These are phyloP conservation scores for Struthidea cinerea DNA, from an alignment of 2,113 vertebrate genomes.

Conservation along the genomic window DNA sequence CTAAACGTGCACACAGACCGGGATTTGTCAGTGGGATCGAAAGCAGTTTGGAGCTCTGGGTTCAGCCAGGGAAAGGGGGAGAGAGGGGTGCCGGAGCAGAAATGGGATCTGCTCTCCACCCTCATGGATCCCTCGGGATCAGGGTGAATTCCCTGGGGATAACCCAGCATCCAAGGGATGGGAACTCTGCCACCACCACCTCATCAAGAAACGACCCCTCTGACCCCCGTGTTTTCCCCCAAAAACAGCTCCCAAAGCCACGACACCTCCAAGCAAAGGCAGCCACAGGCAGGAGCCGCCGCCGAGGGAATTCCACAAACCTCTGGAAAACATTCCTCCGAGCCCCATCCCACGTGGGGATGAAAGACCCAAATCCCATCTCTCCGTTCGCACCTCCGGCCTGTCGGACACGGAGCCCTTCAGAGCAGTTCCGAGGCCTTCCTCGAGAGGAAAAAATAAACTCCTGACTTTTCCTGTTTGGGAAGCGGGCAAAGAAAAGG, in stretches of 20 bases:
- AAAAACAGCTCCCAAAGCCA: neutral
- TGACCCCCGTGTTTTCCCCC: neutral
- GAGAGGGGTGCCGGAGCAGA: neutral
- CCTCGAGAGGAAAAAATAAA: conserved; percentile 44
- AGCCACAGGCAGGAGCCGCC: rapidly evolving
- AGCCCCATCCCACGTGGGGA: rapidly evolving
- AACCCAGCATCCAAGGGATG: neutral
- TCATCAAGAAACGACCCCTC: rapidly evolving
- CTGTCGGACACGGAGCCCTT: neutral
- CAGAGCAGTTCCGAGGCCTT: neutral
- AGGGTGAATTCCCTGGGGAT: neutral
- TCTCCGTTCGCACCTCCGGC: neutral
- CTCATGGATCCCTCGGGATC: rapidly evolving
- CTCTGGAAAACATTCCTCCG: rapidly evolving
- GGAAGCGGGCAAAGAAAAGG: conserved; percentile 8
- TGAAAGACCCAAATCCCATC: neutral
- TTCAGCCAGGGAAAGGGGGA: rapidly evolving
- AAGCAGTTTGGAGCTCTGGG: rapidly evolving
- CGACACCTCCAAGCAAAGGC: neutral
- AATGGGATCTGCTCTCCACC: neutral
- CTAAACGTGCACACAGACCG: rapidly evolving
- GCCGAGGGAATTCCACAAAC: rapidly evolving
- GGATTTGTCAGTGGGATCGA: rapidly evolving
- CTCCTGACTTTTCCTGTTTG: conserved; percentile 43
- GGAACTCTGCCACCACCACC: rapidly evolving